Evolutionary conservation across 2,888 invertebrate species (phyloP).

Genomic region (Nephrotoma appendiculata): DNA sequence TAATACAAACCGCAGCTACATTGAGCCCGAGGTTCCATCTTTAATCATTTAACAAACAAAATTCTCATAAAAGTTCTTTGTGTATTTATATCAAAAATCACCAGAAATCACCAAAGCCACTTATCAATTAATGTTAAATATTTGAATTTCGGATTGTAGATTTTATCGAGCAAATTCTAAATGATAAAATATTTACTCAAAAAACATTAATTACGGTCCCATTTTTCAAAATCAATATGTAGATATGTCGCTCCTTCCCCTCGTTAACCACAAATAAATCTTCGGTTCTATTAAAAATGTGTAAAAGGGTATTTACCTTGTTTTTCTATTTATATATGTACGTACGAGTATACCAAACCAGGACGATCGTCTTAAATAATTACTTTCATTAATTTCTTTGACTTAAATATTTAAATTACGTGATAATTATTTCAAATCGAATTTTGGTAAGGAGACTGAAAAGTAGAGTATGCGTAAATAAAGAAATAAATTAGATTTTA

Average conservation of each 20-base stretch:
- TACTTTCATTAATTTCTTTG: background rate
- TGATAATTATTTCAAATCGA: background rate
- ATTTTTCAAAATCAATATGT: background rate
- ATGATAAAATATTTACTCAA: too few species aligned
- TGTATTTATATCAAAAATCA: too few species aligned
- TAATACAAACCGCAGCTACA: too few species aligned
- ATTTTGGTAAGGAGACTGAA: background rate
- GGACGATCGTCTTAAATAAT: background rate
- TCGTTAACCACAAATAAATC: background rate
- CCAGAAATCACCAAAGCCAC: too few species aligned
- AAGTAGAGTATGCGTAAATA: background rate
- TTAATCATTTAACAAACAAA: too few species aligned
- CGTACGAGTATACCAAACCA: background rate
- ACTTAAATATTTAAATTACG: background rate
- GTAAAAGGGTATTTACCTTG: background rate
- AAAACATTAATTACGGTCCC: too few species aligned
- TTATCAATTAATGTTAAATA: too few species aligned
- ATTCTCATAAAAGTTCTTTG: too few species aligned
- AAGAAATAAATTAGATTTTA: background rate
- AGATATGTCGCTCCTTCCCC: background rate
- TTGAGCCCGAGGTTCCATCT: too few species aligned
- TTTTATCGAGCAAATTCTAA: too few species aligned
- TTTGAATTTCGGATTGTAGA: too few species aligned
- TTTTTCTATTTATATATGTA: background rate
- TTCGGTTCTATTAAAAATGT: background rate